Percentiles rank a stretch among this genome's conserved stretches.
Conservation (phyloP, 2,113 vertebrate species). For the Asarcornis scutulata region DNA sequence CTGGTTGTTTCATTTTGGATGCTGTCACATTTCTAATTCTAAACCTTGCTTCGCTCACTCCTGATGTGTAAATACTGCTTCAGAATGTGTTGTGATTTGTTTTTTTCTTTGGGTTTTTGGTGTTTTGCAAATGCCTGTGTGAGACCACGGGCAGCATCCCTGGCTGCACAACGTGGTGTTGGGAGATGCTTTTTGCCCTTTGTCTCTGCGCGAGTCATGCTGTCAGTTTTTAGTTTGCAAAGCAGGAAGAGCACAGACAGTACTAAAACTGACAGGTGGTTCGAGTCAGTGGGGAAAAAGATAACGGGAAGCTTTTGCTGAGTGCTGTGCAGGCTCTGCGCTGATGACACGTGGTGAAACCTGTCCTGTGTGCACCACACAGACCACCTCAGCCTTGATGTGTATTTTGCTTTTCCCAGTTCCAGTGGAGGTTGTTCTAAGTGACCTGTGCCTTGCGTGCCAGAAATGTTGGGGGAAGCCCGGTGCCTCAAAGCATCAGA, state of each 20-base stretch:
- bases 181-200: not conserved
- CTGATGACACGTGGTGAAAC: not conserved
- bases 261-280: not conserved
- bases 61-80: not conserved
- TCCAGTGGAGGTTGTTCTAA: not conserved
- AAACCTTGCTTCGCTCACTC: not conserved
- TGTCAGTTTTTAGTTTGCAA: not conserved
- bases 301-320: not conserved
- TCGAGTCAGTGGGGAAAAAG: not conserved
- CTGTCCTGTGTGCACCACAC: not conserved
- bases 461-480: not conserved
- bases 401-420: not conserved
- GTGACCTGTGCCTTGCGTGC: not conserved
- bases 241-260: not conserved
- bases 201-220: not conserved
- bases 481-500: not conserved
- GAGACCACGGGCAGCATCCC: not conserved
- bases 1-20: not conserved
- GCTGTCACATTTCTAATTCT: not conserved
- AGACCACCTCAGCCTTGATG: not conserved
- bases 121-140: fast-evolving
- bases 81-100: not conserved
- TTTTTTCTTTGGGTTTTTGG: not conserved
- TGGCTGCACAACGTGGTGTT: not conserved
- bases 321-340: not conserved